Percentiles rank a stretch among this genome's conserved stretches.
Conservation (phyloP, 2,113 vertebrate genomes). For the Colistium nudipinnis region DNA sequence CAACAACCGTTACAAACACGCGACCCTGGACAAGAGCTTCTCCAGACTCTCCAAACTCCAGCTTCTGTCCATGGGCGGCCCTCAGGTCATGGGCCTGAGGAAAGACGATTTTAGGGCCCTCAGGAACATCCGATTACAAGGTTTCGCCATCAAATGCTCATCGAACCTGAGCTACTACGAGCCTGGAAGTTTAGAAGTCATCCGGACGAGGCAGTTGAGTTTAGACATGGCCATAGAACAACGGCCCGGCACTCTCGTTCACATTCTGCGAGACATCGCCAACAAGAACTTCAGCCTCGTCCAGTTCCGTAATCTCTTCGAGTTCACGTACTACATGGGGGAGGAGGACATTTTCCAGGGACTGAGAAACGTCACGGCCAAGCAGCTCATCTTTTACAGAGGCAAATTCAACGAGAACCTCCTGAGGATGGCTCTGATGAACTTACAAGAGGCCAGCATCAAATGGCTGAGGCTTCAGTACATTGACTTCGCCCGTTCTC, state of each 20-base stretch:
- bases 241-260: conserved; percentile 57
- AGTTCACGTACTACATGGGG: conserved; percentile 83
- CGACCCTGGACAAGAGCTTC: conserved; percentile 71
- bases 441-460: conserved; percentile 72
- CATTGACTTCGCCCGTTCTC: conserved; percentile 87
- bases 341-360: conserved; percentile 78
- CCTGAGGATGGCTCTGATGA: conserved; percentile 80
- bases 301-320: conserved; percentile 87
- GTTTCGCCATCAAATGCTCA: conserved; percentile 84
- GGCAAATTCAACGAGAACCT: conserved; percentile 89
- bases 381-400: conserved; percentile 81
- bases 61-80: conserved; percentile 82
- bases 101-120: conserved; percentile 76
- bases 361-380: conserved; percentile 62
- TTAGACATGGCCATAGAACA: conserved; percentile 84
- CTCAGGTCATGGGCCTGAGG: conserved; percentile 72
- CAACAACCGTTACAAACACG: conserved; percentile 83
- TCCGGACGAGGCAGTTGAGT: conserved; percentile 79
- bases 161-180: conserved; percentile 81
- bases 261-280: conserved; percentile 80
- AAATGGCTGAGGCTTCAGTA: conserved; percentile 78
- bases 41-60: conserved; percentile 67
- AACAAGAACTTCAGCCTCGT: conserved; percentile 76
- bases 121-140: conserved; percentile 68
- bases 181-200: conserved; percentile 77